Evolutionary conservation across 2,113 vertebrate species (phyloP).

Genomic region (Fulmarus glacialis): DNA sequence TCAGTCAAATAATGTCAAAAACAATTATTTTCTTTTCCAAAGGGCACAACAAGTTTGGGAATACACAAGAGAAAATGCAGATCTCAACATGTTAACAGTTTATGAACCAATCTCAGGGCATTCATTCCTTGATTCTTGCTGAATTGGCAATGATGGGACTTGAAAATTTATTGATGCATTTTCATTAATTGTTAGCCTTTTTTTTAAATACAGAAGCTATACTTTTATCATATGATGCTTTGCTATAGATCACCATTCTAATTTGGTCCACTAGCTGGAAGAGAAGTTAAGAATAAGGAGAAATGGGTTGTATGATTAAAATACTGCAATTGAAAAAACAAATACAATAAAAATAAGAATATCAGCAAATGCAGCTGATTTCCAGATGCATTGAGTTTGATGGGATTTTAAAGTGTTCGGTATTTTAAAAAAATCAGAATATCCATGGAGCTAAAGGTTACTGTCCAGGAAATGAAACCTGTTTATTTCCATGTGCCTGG

Average conservation of each 20-base stretch:
- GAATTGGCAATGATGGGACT: background rate
- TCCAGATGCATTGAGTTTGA: background rate
- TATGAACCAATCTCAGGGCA: constrained; percentile 6
- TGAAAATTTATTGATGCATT: background rate
- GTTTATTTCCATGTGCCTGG: background rate
- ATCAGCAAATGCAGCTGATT: background rate
- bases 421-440: background rate
- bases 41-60: constrained; percentile 65
- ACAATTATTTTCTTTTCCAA: constrained; percentile 80
- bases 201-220: background rate
- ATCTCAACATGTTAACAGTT: constrained; percentile 70
- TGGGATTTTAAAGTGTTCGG: background rate
- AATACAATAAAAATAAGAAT: background rate
- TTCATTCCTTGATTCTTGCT: constrained; percentile 3
- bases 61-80: constrained; percentile 74
- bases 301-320: background rate
- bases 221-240: background rate
- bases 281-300: background rate
- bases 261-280: background rate
- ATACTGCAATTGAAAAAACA: background rate
- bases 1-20: constrained; percentile 86
- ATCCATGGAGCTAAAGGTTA: background rate
- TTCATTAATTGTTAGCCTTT: background rate
- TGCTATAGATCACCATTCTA: background rate
- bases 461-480: background rate